Evolutionary conservation across 1,140 invertebrate genomes (phyloP), one percentile per base, ranked within the genome.

Genomic region (Zaprionus inermis): DNA sequence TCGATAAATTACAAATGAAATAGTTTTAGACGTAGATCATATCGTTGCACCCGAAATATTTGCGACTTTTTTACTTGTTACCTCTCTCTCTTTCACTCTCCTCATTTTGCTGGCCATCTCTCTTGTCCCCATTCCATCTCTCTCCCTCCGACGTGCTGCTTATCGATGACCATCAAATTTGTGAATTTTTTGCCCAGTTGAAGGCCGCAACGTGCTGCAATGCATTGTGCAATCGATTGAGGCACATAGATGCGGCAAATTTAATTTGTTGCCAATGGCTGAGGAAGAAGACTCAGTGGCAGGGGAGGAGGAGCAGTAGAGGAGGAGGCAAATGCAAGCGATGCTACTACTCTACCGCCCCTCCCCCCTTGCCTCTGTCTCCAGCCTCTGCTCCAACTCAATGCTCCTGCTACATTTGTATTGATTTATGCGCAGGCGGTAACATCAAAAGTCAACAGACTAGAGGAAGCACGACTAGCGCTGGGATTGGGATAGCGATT

Each of bases 371-470:
- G 36, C 10, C 16, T 36, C 41, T 44, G 52, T 10, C 34, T n/a
- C n/a, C n/a, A n/a, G n/a, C n/a, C n/a, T 44, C 12, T 32, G 36
- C 12, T 36, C 12, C 16, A n/a, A n/a, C n/a, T n/a, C n/a, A n/a
- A n/a, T 22, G 41, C 9, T 36, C 22, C 38, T 54, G 44, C n/a
- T 59, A 64, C 72, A 82, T 60, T 80, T 80, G 79, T 84, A 84
- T 84, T 84, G 81, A 84, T 84, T 84, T 84, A 84, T 84, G 81
- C 81, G 77, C 79, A 65, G 60, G 81, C 81, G 81, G 81, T 73
- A 68, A 58, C 65, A 57, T 84, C 69, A 84, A 84, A 85, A 44
- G 81, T 7, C 36, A 38, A 51, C 57, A 73, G 38, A 72, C 58
- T 41, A 59, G 41, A 72, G 61, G 55, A 64, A 20, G 72, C 67